These are phyloP conservation scores for Temnothorax longispinosus DNA, from an alignment of 1,140 invertebrate genomes.

Conservation along the genomic window DNA sequence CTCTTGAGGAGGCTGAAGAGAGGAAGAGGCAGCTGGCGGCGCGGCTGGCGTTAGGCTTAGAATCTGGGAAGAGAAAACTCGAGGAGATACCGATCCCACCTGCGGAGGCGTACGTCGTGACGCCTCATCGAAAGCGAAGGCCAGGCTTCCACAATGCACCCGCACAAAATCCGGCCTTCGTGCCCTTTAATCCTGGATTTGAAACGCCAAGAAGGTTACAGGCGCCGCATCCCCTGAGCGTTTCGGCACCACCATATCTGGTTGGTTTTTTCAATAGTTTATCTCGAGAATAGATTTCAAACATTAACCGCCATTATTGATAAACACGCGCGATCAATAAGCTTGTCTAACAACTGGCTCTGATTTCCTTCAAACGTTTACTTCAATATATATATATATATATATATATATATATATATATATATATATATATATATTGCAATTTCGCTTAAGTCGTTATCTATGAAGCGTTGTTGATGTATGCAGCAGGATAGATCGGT, in stretches of 20 bases:
- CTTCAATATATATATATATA: background rate
- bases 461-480: background rate
- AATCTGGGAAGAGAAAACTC: constrained; percentile 83
- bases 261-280: constrained; percentile 74
- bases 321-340: background rate
- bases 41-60: constrained; percentile 81
- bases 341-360: background rate
- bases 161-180: constrained; percentile 93
- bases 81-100: constrained; percentile 84
- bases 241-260: constrained; percentile 90
- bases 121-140: constrained; percentile 92
- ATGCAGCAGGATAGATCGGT: constrained; percentile 84
- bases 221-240: constrained; percentile 89
- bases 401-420: too few relatives aligned
- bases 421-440: too few relatives aligned
- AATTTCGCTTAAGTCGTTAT: background rate
- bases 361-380: background rate
- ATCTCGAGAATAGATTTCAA: background rate
- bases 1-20: constrained; percentile 84
- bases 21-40: constrained; percentile 83
- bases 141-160: constrained; percentile 94
- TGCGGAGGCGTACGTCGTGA: constrained; percentile 90
- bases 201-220: constrained; percentile 85
- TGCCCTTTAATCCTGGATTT: constrained; percentile 88
- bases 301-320: background rate